Base-by-base conservation (phyloP, 2,113 vertebrate genomes). In the Pangasianodon hypophthalmus region DNA sequence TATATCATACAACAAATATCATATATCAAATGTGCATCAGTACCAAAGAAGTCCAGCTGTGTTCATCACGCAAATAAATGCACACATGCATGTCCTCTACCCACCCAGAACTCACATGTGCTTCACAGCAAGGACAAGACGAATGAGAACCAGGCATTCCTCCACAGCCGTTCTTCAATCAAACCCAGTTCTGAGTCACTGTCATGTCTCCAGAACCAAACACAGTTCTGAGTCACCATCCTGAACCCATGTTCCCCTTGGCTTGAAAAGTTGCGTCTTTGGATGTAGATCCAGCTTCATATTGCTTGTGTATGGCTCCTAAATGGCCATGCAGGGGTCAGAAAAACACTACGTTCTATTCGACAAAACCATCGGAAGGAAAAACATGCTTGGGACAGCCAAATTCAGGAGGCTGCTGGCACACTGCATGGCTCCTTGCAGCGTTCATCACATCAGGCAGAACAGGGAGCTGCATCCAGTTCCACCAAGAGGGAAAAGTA, bases 401-500 rank as follows among this genome's bases (percentile, higher is more conserved):
- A 77, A 88, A 90, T 90, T 69, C 85, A 88, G 84, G 67, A 87
- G 84, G 52, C 41, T 52, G 32, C 84, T 89, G 82, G 89, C 58
- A 62, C n/a, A 73, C 13, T 19, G n/a, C 44, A 24, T n/a, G 32
- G 50, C 86, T 75, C 58, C 77, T 60, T 73, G 44, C 80, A 85
- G 67, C 69, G n/a, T 71, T 82, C 58, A 67, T 80, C 67, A 89
- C 37, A 56, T 80, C 19, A 62, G 64, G 87, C 84, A 89, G 60
- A 86, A 62, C 5, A 89, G 87, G 58, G 48, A 73, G 87, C 75
- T 48, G 88, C 88, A 79, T 84, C 9, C 79, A 88, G 87, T 91
- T 94, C 67, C 87, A 90, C 80, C 60, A 58, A 86, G 89, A 92
- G 91, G 89, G 87, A 83, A 91, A 91, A 87, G 75, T 41, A 90